Evolutionary conservation across 2,888 invertebrate genomes (phyloP).

Genomic region (Cylloceria caligata): DNA sequence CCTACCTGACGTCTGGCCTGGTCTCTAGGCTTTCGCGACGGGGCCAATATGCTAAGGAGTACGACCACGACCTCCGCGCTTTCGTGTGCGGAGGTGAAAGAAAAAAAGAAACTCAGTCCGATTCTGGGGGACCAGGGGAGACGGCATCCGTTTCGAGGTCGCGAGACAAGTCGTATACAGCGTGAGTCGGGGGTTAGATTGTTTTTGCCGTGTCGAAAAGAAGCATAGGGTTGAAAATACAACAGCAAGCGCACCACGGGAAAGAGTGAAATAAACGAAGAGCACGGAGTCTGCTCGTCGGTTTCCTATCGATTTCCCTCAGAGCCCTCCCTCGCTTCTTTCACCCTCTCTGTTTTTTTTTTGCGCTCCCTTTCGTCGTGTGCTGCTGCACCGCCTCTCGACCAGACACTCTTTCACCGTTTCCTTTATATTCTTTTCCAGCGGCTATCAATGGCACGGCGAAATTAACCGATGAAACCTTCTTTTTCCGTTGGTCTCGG

Average conservation of each 20-base stretch:
- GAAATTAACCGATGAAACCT: conserved; percentile 63
- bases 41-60: conserved; percentile 18
- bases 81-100: conserved; percentile 19
- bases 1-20: background rate
- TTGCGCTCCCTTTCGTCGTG: conserved; percentile 40
- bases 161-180: conserved; percentile 42
- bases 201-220: conserved; percentile 63
- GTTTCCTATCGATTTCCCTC: conserved; percentile 69
- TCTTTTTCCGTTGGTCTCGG: conserved; percentile 3
- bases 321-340: conserved; percentile 57
- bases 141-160: conserved; percentile 30
- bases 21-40: background rate
- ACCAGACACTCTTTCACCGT: conserved; percentile 55
- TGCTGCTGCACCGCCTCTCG: conserved; percentile 13
- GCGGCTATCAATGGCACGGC: conserved; percentile 58
- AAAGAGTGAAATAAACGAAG: conserved; percentile 12
- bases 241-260: background rate
- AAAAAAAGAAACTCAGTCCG: conserved; percentile 20
- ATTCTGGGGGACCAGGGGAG: conserved; percentile 14
- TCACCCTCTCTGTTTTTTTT: conserved; percentile 43
- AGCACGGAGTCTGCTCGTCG: conserved; percentile 53
- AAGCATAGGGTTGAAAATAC: conserved; percentile 39
- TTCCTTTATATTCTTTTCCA: conserved; percentile 57
- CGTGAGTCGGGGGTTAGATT: conserved; percentile 39
- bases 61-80: conserved; percentile 18